phyloP scores from a whole-genome alignment of 2,797 vertebrate species.

The Sebastes baramenuke region DNA sequence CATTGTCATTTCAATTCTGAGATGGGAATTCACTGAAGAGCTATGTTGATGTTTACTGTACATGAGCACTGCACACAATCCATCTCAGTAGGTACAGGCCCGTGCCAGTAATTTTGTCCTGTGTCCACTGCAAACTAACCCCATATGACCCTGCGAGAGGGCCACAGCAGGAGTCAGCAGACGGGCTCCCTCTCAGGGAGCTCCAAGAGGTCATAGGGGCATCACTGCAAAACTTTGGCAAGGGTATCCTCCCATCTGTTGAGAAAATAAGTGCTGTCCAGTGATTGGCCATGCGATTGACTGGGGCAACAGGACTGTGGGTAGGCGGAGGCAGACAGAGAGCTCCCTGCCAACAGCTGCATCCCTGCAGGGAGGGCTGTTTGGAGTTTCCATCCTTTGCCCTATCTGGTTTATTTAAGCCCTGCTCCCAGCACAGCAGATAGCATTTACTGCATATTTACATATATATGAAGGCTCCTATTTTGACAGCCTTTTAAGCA shows the following conservation, averaged over 20 bases:
- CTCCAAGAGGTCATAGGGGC: conserved; percentile 63
- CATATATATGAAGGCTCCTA: conserved; percentile 64
- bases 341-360: conserved; percentile 52
- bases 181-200: conserved; percentile 69
- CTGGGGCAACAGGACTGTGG: conserved; percentile 31
- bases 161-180: conserved; percentile 69
- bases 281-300: conserved; percentile 66
- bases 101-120: conserved; percentile 55
- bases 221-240: conserved; percentile 74
- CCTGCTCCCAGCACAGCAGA: conserved; percentile 62
- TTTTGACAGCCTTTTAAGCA: conserved; percentile 66
- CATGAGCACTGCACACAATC: background rate
- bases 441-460: conserved; percentile 79
- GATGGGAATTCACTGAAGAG: background rate
- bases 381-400: conserved; percentile 52
- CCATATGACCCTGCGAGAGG: conserved; percentile 57
- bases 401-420: conserved; percentile 71
- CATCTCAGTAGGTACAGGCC: conserved; percentile 4
- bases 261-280: conserved; percentile 64
- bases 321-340: conserved; percentile 34
- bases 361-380: conserved; percentile 65
- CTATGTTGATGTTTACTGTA: background rate
- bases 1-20: background rate
- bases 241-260: conserved; percentile 79
- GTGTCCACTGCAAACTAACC: conserved; percentile 65